Evolutionary conservation across 2,888 invertebrate genomes (phyloP), one percentile per base, ranked within the genome.

Genomic region (Bellardia bayeri): DNA sequence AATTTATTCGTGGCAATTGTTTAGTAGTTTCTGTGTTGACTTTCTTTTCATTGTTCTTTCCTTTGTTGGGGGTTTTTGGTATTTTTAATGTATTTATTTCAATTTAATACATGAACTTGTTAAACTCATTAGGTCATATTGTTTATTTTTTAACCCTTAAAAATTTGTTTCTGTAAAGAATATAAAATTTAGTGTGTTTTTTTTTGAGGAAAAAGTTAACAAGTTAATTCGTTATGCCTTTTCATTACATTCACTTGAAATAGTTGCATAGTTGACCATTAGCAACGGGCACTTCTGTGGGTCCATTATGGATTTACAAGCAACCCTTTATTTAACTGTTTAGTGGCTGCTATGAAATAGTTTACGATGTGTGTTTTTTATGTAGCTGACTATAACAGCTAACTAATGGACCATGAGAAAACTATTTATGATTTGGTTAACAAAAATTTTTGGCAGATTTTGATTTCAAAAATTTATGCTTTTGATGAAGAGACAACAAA

Each of bases 161-260:
- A 42, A n/a, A 58, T 49, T 40, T 8, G 4, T 54, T 33, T 5
- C 6, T 37, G 6, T 6, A 68, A 33, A 58, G n/a, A n/a, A n/a
- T n/a, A 69, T 54, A 69, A 75, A 68, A 56, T 49, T 14, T 45
- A 11, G 23, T 40, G 3, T 30, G 6, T 72, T 79, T 87, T 66
- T 76, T 42, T 58, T 51, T 51, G 37, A 54, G 61, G 42, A 69
- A 82, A 87, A 87, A 85, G 78, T 85, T 87, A 87, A 87, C 87
- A 87, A 87, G 87, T 87, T 87, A 87, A 87, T 87, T 87, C 87
- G 85, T 82, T 87, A 87, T 85, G 87, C 87, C 87, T 85, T 82
- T 80, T 74, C 74, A 82, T 79, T 87, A 81, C 87, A 79, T 85
- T 68, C 82, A 75, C 87, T 87, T 74, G 69, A 68, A 85, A 75